These are phyloP conservation scores for Delia radicum DNA, from an alignment of 1,140 invertebrate species.

Conservation along the genomic window DNA sequence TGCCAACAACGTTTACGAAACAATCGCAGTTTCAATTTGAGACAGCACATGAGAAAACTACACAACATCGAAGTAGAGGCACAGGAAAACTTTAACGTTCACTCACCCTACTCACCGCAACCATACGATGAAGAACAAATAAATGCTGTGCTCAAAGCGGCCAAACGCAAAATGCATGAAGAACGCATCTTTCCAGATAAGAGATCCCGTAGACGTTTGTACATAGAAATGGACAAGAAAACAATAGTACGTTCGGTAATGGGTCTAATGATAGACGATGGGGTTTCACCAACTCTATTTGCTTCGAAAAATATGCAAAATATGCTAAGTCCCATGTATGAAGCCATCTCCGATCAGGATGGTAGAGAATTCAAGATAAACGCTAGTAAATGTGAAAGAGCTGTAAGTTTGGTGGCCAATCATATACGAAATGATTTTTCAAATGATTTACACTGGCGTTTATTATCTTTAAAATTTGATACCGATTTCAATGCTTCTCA, in stretches of 20 bases:
- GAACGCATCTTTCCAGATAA: neutral
- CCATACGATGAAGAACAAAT: no score
- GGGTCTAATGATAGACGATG: neutral
- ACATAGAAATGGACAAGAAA: neutral
- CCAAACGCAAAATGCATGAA: neutral
- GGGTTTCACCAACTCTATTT: neutral
- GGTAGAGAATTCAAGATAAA: neutral
- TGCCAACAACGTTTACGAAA: neutral
- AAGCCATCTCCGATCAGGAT: neutral
- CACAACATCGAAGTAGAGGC: neutral
- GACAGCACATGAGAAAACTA: neutral
- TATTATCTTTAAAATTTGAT: neutral
- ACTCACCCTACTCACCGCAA: no score
- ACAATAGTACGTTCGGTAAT: neutral
- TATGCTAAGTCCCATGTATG: neutral
- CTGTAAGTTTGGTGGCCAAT: neutral
- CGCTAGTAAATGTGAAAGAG: neutral
- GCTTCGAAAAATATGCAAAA: neutral
- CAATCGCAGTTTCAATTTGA: conserved; percentile 6
- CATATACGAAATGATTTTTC: neutral
- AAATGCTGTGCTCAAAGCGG: neutral
- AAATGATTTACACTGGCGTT: neutral
- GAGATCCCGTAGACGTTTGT: no score
- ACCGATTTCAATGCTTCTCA: neutral
- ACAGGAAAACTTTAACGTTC: no score